Evolutionary conservation across 2,888 invertebrate species (phyloP), one percentile per base, ranked within the genome.

Genomic region (Patella depressa): DNA sequence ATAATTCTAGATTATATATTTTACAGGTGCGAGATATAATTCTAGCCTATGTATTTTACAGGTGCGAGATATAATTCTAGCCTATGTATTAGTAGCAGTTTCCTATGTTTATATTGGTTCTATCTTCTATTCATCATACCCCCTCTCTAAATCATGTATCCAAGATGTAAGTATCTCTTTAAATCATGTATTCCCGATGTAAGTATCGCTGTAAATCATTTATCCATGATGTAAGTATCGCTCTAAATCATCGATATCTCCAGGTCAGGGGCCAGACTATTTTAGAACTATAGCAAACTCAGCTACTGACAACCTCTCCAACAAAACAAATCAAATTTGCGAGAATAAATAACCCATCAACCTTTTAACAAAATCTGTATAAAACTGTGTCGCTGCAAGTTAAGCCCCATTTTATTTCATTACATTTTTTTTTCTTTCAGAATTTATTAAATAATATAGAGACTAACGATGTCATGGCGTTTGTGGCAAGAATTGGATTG

Each of bases 391-490:
- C 45, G 45, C 45, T 45, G 7, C 7, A 45, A 45, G 9, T 45
- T 45, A 7, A 45, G 9, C 45, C 45, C 1, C 4, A 45, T 45
- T 45, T 9, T 45, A 45, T 45, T 9, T 45, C 1, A 45, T 9
- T 1, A 45, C 9, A 45, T 45, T 7, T 45, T 45, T 7, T 45
- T 29, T 65, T 55, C 15, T 94, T 94, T 79, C 93, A 97, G 96
- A 97, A 97, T 91, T 94, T 97, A 82, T 91, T 98, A 78, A 96
- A 97, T 91, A 98, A 97, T 91, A 96, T 97, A 87, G 94, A 94
- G 83, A 95, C 94, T 89, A 94, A 94, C 87, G 97, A 97, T 89
- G 92, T 94, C 0, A 93, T 96, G 93, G 95, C 96, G 2, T 95
- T 96, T 17, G 93, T 95, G 1, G 97, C 96, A 1, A 93, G 97